Evolutionary conservation across 1,140 invertebrate genomes (phyloP).

Genomic region (Heliconius melpomene): DNA sequence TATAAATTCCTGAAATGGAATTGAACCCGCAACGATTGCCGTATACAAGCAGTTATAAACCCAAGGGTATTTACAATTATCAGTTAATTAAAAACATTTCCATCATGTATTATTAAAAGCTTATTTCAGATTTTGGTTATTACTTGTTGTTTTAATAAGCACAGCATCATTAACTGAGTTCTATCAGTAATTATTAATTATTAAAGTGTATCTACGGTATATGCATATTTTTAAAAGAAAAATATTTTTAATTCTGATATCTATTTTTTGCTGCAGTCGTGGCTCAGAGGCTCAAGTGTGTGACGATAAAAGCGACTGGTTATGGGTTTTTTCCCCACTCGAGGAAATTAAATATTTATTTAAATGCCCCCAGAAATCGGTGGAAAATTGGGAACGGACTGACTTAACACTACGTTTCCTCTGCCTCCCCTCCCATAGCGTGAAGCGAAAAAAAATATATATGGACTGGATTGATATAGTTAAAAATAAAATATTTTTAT

Average conservation of each 20-base stretch:
- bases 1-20: not conserved
- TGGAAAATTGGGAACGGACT: no score
- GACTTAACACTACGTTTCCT: no score
- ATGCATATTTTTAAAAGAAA: not conserved
- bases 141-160: slow-evolving; percentile 17
- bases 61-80: slow-evolving; percentile 14
- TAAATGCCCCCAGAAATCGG: not conserved
- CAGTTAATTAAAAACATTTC: slow-evolving; percentile 30
- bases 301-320: no score
- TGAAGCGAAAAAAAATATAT: no score
- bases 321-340: no score
- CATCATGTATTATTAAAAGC: slow-evolving; percentile 26
- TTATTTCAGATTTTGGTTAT: slow-evolving; percentile 27
- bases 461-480: no score
- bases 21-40: not conserved
- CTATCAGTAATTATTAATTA: not conserved
- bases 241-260: not conserved
- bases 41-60: no score
- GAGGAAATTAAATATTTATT: no score
- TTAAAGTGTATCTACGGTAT: not conserved
- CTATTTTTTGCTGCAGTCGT: no score
- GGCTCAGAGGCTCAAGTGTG: no score
- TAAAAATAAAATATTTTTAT: no score
- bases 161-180: not conserved
- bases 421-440: no score